Conservation (phyloP, 2,113 vertebrate genomes). For the Tauraco erythrolophus region DNA sequence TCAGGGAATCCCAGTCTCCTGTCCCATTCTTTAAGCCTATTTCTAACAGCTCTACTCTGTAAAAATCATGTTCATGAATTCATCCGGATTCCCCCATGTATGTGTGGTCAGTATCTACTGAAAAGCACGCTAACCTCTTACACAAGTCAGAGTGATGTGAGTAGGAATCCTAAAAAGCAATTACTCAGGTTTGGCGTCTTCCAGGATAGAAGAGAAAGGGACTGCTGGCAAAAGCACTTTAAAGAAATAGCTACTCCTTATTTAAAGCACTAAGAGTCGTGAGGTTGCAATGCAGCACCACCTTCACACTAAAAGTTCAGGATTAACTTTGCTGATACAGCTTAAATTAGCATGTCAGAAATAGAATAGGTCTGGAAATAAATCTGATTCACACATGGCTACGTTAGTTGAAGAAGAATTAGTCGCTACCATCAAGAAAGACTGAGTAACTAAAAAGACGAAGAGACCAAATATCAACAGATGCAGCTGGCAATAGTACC, state of each 20-base stretch:
- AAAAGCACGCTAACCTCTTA: not conserved
- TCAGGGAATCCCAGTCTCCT: not conserved
- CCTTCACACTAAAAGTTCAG: not conserved
- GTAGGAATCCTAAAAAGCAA: not conserved
- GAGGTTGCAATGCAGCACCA: not conserved
- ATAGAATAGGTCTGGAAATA: not conserved
- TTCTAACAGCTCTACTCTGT: not conserved
- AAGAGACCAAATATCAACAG: not conserved
- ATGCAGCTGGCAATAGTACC: not conserved
- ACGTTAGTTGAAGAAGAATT: not conserved
- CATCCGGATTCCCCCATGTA: accelerated
- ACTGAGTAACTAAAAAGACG: not conserved
- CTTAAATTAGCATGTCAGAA: not conserved
- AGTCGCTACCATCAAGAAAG: not conserved
- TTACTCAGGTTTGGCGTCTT: not conserved
- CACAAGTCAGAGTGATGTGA: not conserved
- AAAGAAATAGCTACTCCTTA: not conserved
- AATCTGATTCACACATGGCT: not conserved
- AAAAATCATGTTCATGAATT: not conserved
- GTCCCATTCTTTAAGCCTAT: not conserved
- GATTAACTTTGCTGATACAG: not conserved
- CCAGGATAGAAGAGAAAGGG: not conserved
- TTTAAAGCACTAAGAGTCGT: not conserved
- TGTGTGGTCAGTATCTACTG: not conserved
- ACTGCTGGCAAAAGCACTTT: not conserved